These are phyloP conservation scores for Lampropteryx suffumata DNA, from an alignment of 2,888 invertebrate genomes.

Conservation along the genomic window DNA sequence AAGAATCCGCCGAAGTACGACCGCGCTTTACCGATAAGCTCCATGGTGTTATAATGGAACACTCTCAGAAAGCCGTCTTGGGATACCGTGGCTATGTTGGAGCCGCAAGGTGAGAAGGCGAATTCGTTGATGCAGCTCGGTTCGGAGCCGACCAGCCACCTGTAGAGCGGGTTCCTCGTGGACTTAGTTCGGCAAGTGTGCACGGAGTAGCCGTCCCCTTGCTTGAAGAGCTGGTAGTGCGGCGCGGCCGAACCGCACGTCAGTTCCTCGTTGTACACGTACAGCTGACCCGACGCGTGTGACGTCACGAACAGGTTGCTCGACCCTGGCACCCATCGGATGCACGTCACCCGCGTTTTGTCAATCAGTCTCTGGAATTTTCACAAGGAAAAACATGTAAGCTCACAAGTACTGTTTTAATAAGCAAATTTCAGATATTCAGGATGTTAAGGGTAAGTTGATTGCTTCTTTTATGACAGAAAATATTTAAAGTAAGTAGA, in stretches of 20 bases:
- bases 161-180: conserved; percentile 94
- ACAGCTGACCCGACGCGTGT: conserved; percentile 97
- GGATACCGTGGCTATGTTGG: conserved; percentile 96
- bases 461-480: too few relatives aligned
- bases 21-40: conserved; percentile 94
- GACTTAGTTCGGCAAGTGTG: conserved; percentile 98
- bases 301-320: conserved; percentile 96
- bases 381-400: too few relatives aligned
- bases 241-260: conserved; percentile 95
- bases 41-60: conserved; percentile 99
- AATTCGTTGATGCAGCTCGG: conserved; percentile 96
- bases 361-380: conserved; percentile 90
- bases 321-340: conserved; percentile 98
- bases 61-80: conserved; percentile 97
- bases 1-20: conserved; percentile 99
- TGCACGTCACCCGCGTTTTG: conserved; percentile 97
- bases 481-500: too few relatives aligned
- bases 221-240: conserved; percentile 97
- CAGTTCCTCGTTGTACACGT: conserved; percentile 98
- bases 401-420: too few relatives aligned
- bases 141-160: conserved; percentile 92
- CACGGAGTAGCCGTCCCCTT: conserved; percentile 96
- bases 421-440: too few relatives aligned
- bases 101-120: conserved; percentile 97
- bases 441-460: too few relatives aligned